Evolutionary conservation across 2,888 invertebrate genomes (phyloP), one percentile per base, ranked within the genome.

Genomic region (Cephus rjabovi): DNA sequence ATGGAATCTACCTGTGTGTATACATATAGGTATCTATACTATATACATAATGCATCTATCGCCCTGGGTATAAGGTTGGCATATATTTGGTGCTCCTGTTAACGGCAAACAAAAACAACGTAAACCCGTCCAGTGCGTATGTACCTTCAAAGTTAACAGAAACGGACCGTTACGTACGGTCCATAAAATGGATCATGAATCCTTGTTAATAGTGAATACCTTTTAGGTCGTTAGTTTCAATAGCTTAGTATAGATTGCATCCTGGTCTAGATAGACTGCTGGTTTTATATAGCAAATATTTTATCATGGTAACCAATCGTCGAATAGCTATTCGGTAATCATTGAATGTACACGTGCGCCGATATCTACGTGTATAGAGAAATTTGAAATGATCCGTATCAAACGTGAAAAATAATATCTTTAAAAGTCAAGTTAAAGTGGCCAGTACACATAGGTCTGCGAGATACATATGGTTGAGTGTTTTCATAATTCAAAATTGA

Each of bases 121-220:
- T 56, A 6, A 56, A 23, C 15, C 6, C 1, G 9, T 15, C 56
- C 23, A 23, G 56, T 56, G 56, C 23, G 56, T 56, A 56, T 9
- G 6, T 56, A 56, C 56, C 73, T 79, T 69, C n/a, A 76, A 73
- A 76, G 80, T 80, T 83, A 79, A 34, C 79, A 56, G 76, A n/a
- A 73, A 56, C 79, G 80, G 15, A 79, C 82, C 81, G 83, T 83
- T 84, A 86, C 81, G 75, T 74, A 76, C 79, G 82, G 82, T 83
- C 80, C 84, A 82, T 87, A 85, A 86, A 87, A 87, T 80, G 81
- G 69, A 79, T 79, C 82, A 79, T 80, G 84, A 83, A 83, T 85
- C 82, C 82, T 86, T 87, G 84, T 87, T 86, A 85, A 87, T 83
- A 81, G 83, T 81, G 79, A 85, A 85, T 83, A 83, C 81, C 82